Percentiles rank a stretch among this genome's conserved stretches.
These are phyloP conservation scores for Ariopsis seemanni DNA, from an alignment of 2,113 vertebrate genomes.

Conservation along the genomic window DNA sequence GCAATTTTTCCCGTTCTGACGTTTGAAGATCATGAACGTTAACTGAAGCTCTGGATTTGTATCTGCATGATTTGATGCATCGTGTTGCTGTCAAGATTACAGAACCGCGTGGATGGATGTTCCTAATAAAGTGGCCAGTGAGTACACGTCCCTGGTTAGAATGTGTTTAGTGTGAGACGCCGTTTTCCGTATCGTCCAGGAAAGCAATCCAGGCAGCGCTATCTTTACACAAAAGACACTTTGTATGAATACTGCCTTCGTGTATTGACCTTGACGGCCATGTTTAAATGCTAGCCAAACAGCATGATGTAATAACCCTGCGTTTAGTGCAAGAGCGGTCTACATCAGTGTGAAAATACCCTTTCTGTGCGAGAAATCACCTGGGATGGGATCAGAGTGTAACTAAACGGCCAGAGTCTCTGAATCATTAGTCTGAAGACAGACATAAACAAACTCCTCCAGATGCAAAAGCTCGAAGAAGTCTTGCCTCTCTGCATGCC, in stretches of 20 bases:
- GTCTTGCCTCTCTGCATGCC: constrained; percentile 40
- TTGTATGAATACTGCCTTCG: neutral
- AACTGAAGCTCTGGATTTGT: too few relatives aligned
- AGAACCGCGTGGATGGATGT: too few relatives aligned
- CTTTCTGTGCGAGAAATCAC: neutral
- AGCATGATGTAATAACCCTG: constrained; percentile 38
- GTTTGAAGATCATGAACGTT: too few relatives aligned
- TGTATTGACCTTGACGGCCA: constrained; percentile 2
- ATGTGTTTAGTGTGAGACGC: neutral
- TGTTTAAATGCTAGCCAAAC: constrained; percentile 6
- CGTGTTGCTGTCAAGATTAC: too few relatives aligned
- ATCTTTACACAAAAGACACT: neutral
- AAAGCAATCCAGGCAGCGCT: neutral
- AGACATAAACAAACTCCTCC: constrained; percentile 42
- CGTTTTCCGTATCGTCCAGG: neutral
- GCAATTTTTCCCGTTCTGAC: too few relatives aligned
- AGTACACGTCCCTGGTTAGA: neutral
- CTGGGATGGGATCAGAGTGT: constrained; percentile 1
- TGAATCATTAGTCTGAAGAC: constrained; percentile 38
- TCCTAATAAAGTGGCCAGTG: too few relatives aligned
- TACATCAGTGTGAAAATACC: constrained; percentile 9
- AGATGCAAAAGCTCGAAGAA: constrained; percentile 21
- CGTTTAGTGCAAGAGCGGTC: constrained; percentile 5
- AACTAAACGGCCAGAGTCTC: constrained; percentile 24
- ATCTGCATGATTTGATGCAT: too few relatives aligned